phyloP scores from a whole-genome alignment of 2,888 invertebrate genomes.

The Epirrhoe alternata region DNA sequence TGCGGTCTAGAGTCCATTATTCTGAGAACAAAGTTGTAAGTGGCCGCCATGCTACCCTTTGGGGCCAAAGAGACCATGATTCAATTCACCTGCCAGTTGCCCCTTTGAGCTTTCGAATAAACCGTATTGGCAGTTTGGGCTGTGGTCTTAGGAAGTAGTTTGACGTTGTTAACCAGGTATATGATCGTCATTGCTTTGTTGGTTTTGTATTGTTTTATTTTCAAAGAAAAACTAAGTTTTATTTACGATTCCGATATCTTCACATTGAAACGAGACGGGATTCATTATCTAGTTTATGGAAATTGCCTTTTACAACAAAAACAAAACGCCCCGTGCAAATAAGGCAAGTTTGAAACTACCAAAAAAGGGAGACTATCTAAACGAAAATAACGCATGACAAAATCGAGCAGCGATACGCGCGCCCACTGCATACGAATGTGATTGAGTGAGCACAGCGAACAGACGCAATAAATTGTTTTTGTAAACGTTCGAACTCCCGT shows the following conservation, averaged over 20 bases:
- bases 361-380: conserved; percentile 18
- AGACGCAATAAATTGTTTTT: conserved; percentile 32
- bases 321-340: conserved; percentile 23
- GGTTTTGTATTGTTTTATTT: neutral
- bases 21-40: conserved; percentile 72
- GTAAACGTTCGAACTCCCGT: conserved; percentile 31
- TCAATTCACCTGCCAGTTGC: conserved; percentile 70
- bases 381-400: conserved; percentile 31
- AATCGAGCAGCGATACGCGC: conserved; percentile 26
- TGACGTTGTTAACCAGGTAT: conserved; percentile 8
- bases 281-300: neutral
- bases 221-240: neutral
- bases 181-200: neutral
- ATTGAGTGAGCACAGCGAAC: conserved; percentile 27
- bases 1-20: conserved; percentile 76
- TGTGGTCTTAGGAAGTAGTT: conserved; percentile 42
- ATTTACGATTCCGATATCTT: neutral
- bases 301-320: neutral
- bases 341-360: conserved; percentile 18
- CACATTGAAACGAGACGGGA: neutral
- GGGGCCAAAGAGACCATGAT: conserved; percentile 65
- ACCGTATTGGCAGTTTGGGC: conserved; percentile 59
- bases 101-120: conserved; percentile 60
- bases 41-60: conserved; percentile 57
- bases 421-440: conserved; percentile 34